A percentile compares a stretch with the other conserved stretches of the same genome.
phyloP scores from a whole-genome alignment of 2,797 vertebrate genomes.

The Natrix natrix region DNA sequence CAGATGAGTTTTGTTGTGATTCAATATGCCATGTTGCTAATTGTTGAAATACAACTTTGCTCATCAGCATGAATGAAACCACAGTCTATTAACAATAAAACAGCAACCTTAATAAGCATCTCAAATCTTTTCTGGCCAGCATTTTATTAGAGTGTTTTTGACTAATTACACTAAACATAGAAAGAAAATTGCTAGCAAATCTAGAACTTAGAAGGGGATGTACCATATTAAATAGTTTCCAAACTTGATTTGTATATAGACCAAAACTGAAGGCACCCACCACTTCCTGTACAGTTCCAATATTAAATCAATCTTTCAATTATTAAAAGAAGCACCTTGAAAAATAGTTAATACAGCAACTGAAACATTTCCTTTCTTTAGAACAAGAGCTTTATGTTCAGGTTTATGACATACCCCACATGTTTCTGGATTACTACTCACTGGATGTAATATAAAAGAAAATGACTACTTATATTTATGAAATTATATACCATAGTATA shows the following conservation, averaged over 20 bases:
- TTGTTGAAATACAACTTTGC: background rate
- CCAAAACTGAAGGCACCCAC: background rate
- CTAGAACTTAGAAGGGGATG: fast-evolving
- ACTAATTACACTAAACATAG: background rate
- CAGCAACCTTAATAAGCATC: background rate
- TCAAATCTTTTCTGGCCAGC: background rate
- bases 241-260: background rate
- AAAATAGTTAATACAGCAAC: background rate
- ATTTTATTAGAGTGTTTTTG: background rate
- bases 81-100: background rate
- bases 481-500: background rate
- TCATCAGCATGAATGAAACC: background rate
- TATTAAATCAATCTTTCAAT: background rate
- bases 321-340: background rate
- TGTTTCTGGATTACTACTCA: background rate
- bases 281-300: background rate
- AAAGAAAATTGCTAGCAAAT: background rate
- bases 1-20: background rate
- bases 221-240: background rate
- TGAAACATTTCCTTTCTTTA: background rate
- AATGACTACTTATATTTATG: background rate
- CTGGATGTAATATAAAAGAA: background rate
- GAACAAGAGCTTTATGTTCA: background rate
- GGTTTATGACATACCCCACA: background rate
- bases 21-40: background rate